These are phyloP conservation scores for Drosophila ohnishii DNA, from an alignment of 1,140 invertebrate species.

Conservation along the genomic window DNA sequence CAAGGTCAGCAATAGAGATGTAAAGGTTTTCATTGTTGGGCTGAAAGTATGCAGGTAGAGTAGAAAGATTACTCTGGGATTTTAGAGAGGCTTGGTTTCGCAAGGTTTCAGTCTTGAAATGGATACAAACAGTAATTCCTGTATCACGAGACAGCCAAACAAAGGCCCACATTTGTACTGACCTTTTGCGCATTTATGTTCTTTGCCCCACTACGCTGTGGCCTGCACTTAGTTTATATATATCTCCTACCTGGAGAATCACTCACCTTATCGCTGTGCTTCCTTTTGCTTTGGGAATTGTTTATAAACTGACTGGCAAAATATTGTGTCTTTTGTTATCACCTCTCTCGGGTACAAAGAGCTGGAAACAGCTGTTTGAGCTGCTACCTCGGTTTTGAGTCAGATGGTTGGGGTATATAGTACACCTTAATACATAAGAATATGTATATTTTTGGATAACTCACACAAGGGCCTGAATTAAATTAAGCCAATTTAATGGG, in stretches of 20 bases:
- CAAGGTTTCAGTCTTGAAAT: not conserved
- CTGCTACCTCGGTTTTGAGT: slow-evolving; percentile 13
- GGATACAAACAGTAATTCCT: not conserved
- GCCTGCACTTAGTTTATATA: slow-evolving; percentile 16
- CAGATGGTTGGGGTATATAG: slow-evolving; percentile 1
- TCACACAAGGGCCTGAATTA: not conserved
- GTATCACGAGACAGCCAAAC: not conserved
- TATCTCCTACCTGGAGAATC: slow-evolving; percentile 24
- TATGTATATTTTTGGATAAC: not conserved
- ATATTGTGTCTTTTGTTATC: slow-evolving; percentile 30
- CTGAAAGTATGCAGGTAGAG: slow-evolving; percentile 13
- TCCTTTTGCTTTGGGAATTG: slow-evolving; percentile 26
- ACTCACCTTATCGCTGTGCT: slow-evolving; percentile 19
- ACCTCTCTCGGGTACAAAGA: slow-evolving; percentile 27
- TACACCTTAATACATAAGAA: not conserved
- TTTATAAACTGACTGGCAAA: slow-evolving; percentile 49
- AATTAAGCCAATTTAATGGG: not conserved
- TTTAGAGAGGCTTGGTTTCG: not conserved
- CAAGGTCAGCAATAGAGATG: slow-evolving; percentile 33
- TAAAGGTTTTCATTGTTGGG: slow-evolving; percentile 26
- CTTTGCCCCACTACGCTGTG: not conserved
- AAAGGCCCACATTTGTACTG: slow-evolving; percentile 18
- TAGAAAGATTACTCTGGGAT: not conserved
- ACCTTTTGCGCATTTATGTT: slow-evolving; percentile 5
- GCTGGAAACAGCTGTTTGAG: slow-evolving; percentile 31